Evolutionary conservation across 2,888 invertebrate genomes (phyloP).

Genomic region (Aricia artaxerxes): DNA sequence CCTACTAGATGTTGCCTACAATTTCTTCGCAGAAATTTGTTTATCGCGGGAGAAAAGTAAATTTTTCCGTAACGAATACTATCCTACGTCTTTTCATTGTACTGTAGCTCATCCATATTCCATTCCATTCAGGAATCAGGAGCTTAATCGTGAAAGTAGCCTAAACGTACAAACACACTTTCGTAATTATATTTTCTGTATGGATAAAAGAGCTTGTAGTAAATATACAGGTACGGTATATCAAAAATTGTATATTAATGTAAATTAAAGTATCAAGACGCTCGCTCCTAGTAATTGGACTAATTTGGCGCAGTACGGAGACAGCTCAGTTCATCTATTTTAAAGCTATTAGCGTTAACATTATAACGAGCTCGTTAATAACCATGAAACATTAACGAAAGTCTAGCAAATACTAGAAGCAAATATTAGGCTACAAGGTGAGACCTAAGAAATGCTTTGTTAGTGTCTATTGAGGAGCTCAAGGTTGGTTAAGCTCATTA

Average conservation of each 20-base stretch:
- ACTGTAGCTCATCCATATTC: too few species aligned
- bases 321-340: slow-evolving; percentile 21
- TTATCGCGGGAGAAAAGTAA: too few species aligned
- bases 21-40: too few species aligned
- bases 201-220: neutral
- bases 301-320: slow-evolving; percentile 19
- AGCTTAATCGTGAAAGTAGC: too few species aligned
- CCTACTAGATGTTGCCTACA: too few species aligned
- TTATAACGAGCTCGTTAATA: slow-evolving; percentile 32
- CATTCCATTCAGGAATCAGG: too few species aligned
- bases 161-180: too few species aligned
- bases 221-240: neutral
- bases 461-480: neutral
- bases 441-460: neutral
- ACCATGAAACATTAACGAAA: slow-evolving; percentile 35
- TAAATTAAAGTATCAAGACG: slow-evolving; percentile 13
- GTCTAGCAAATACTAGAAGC: slow-evolving; percentile 29
- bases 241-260: neutral
- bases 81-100: too few species aligned
- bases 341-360: slow-evolving; percentile 14
- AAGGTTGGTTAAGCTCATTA: neutral
- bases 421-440: slow-evolving; percentile 45
- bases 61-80: too few species aligned
- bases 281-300: neutral
- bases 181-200: neutral